phyloP scores from a whole-genome alignment of 2,888 invertebrate species.

The Ectemnius cavifrons region DNA sequence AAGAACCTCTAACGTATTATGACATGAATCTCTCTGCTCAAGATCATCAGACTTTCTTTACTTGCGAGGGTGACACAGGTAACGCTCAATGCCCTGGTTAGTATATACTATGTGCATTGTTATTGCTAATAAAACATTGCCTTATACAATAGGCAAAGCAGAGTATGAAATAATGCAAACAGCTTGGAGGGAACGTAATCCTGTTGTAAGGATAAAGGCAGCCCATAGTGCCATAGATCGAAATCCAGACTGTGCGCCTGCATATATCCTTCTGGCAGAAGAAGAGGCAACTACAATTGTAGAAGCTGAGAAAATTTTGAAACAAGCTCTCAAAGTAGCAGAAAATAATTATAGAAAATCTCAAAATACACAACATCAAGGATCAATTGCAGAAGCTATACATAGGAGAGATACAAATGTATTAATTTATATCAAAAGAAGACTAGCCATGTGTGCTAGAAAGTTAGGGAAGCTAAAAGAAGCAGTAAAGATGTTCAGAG shows the following conservation, averaged over 20 bases:
- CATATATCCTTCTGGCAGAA: constrained; percentile 96
- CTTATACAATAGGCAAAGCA: constrained; percentile 82
- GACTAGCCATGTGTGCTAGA: constrained; percentile 98
- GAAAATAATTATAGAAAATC: constrained; percentile 89
- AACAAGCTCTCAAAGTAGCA: constrained; percentile 90
- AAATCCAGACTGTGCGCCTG: constrained; percentile 95
- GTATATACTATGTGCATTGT: too few relatives aligned
- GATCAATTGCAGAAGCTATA: constrained; percentile 85
- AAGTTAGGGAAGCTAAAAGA: constrained; percentile 96
- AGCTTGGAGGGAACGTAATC: constrained; percentile 97
- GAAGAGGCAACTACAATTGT: constrained; percentile 96
- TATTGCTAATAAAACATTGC: too few relatives aligned
- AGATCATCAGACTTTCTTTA: constrained; percentile 98
- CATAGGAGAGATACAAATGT: constrained; percentile 95
- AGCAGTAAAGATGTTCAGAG: constrained; percentile 97
- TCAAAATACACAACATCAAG: constrained; percentile 89
- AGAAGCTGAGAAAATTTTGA: constrained; percentile 91
- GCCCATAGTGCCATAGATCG: constrained; percentile 92
- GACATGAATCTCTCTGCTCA: constrained; percentile 99
- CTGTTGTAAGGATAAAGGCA: constrained; percentile 92
- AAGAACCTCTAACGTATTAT: constrained; percentile 97
- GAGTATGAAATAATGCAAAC: constrained; percentile 97
- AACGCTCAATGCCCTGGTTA: constrained; percentile 2
- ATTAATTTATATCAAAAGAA: constrained; percentile 94
- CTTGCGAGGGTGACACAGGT: constrained; percentile 92